Conservation (phyloP, 2,888 invertebrate genomes). For the Chaitophorus viminalis region DNA sequence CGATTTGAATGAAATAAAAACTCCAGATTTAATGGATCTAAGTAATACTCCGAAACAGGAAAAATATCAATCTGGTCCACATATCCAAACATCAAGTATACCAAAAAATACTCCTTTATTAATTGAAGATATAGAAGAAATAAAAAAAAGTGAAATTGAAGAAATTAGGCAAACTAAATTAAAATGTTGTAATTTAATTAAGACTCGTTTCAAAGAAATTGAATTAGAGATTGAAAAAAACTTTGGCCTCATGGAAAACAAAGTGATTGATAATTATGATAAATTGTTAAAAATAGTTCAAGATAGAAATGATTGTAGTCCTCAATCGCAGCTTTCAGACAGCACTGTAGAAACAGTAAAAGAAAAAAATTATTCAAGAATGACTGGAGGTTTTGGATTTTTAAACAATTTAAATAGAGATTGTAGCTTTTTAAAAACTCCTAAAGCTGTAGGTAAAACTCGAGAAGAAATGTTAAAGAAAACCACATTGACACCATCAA, state of each 20-base stretch:
- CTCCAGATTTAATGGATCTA: conserved; percentile 23
- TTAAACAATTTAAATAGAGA: conserved; percentile 52
- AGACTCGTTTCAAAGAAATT: conserved; percentile 40
- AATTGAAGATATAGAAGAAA: conserved; percentile 35
- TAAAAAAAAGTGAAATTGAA: conserved; percentile 35
- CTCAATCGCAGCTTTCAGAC: neutral
- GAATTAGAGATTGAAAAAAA: conserved; percentile 53
- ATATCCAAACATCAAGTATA: conserved; percentile 3
- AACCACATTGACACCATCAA: conserved; percentile 31
- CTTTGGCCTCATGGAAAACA: conserved; percentile 40
- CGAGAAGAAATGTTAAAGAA: conserved; percentile 55
- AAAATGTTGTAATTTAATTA: conserved; percentile 40
- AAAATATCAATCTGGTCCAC: neutral
- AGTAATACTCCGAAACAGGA: conserved; percentile 5
- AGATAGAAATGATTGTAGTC: conserved; percentile 28
- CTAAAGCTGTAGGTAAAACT: conserved; percentile 43
- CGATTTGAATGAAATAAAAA: neutral
- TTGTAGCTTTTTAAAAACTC: conserved; percentile 59
- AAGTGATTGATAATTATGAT: conserved; percentile 45
- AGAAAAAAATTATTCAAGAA: conserved; percentile 55
- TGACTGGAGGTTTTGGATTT: conserved; percentile 58
- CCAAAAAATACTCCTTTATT: neutral
- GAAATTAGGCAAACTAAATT: conserved; percentile 35
- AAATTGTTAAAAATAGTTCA: conserved; percentile 42
- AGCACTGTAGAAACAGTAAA: conserved; percentile 30